Percentiles rank a stretch among this genome's conserved stretches.
Conservation (phyloP, 92 coral and sea anemone species). For the Micromussa lordhowensis region DNA sequence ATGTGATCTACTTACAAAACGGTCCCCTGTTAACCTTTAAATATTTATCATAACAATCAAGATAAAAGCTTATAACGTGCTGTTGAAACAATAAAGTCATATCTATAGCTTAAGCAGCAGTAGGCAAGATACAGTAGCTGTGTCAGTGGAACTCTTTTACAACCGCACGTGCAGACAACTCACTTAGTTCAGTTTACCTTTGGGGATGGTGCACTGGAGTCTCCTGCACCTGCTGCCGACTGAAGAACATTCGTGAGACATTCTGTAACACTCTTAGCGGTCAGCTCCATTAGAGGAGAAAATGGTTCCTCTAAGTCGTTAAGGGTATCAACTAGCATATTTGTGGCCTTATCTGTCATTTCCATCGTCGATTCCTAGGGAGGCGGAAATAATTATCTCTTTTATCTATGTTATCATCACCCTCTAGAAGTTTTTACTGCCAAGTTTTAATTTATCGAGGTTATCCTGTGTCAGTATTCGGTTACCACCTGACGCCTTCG, state of each 20-base stretch:
- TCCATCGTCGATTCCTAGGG: neutral
- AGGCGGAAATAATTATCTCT: neutral
- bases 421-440: neutral
- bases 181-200: neutral
- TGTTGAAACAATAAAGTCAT: no score
- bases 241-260: constrained; percentile 23
- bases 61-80: no score
- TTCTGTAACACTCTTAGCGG: constrained; percentile 11
- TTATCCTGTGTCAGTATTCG: no score
- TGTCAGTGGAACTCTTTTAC: no score
- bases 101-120: no score
- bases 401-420: neutral
- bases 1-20: no score
- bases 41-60: no score
- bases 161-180: no score
- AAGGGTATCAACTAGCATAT: neutral
- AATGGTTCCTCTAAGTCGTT: constrained; percentile 11
- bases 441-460: no score
- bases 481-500: no score
- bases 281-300: neutral
- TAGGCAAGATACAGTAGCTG: no score
- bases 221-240: constrained; percentile 8
- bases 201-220: neutral
- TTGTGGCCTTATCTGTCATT: neutral
- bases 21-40: no score